Conservation (phyloP, 2,888 invertebrate genomes). For the Euplagia quadripunctaria region DNA sequence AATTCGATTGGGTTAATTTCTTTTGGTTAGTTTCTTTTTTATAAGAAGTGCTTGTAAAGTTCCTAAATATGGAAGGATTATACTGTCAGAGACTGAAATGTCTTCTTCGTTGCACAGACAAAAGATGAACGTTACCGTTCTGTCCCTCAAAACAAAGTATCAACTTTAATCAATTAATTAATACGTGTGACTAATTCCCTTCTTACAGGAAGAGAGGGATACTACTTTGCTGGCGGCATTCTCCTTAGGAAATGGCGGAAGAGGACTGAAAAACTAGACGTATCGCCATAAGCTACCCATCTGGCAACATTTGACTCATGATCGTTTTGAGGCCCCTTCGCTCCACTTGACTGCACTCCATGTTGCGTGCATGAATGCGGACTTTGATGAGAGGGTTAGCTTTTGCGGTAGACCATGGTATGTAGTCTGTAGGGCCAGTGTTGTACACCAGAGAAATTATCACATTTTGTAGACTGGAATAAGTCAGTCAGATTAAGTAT, state of each 20-base stretch:
- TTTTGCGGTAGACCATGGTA: not conserved
- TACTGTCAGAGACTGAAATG: no score
- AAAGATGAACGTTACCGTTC: no score
- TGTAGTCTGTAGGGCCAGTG: not conserved
- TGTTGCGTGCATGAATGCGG: not conserved
- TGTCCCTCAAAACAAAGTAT: no score
- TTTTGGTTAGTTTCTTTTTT: no score
- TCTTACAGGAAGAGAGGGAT: not conserved
- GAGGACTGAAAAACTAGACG: not conserved
- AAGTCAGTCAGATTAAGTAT: no score
- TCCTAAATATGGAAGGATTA: no score
- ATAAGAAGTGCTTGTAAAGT: no score
- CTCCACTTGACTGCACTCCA: not conserved
- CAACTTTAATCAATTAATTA: no score
- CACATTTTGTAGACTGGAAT: not conserved
- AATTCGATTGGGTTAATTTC: no score
- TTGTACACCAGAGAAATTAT: not conserved
- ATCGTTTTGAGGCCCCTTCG: not conserved
- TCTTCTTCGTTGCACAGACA: no score
- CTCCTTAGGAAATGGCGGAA: not conserved
- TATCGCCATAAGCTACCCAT: not conserved
- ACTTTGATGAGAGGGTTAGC: not conserved
- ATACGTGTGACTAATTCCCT: not conserved
- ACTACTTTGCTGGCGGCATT: not conserved
- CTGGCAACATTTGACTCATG: not conserved